Evolutionary conservation across 2,888 invertebrate species (phyloP).

Genomic region (Gisinianus flammeolus): DNA sequence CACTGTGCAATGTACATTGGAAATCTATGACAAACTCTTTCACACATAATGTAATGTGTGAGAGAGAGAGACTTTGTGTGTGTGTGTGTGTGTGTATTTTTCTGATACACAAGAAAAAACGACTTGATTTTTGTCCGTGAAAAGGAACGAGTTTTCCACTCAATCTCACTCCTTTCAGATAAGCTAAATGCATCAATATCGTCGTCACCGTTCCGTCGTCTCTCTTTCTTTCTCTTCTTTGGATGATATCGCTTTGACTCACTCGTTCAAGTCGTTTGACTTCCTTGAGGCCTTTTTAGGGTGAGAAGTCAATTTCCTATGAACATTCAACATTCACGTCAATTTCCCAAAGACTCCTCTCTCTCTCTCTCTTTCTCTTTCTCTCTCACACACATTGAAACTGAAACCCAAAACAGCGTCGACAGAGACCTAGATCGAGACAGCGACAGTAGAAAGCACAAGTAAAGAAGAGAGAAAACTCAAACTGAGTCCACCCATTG

Average conservation of each 20-base stretch:
- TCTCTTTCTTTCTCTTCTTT: too few relatives aligned
- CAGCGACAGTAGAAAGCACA: neutral
- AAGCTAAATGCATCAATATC: conserved; percentile 30
- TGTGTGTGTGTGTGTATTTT: too few relatives aligned
- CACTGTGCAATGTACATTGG: too few relatives aligned
- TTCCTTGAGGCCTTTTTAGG: conserved; percentile 21
- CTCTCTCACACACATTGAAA: neutral
- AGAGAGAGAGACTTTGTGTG: too few relatives aligned
- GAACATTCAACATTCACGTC: conserved; percentile 13
- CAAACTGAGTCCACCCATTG: too few relatives aligned
- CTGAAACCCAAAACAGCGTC: neutral
- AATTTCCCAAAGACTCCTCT: neutral
- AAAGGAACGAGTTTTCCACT: conserved; percentile 23
- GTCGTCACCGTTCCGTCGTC: neutral
- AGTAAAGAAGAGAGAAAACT: neutral
- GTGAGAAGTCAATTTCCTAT: conserved; percentile 37
- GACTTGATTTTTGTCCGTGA: neutral
- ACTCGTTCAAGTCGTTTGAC: neutral
- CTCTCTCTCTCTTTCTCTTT: neutral
- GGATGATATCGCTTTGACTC: neutral
- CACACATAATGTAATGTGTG: too few relatives aligned
- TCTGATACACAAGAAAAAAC: too few relatives aligned
- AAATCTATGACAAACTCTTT: conserved; percentile 16
- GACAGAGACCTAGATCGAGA: too few relatives aligned
- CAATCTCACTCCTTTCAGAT: conserved; percentile 22